A percentile compares a stretch with the other conserved stretches of the same genome.
phyloP scores from a whole-genome alignment of 2,113 vertebrate genomes.

The Datnioides undecimradiatus region DNA sequence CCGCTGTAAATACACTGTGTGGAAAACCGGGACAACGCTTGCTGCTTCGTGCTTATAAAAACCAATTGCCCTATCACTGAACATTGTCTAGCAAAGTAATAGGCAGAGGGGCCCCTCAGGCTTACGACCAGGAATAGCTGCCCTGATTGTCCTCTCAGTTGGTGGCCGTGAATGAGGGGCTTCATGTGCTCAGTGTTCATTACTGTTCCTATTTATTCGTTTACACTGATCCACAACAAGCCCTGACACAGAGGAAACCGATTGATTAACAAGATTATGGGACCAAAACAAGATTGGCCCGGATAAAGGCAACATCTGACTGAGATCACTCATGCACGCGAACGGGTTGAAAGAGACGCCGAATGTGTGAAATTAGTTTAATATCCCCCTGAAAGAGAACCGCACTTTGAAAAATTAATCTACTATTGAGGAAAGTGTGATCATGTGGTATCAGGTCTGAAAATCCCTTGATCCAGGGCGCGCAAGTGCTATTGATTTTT shows the following conservation, averaged over 20 bases:
- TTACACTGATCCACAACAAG: conserved; percentile 23
- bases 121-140: conserved; percentile 63
- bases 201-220: conserved; percentile 33
- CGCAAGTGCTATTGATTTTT: conserved; percentile 39
- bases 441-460: conserved; percentile 34
- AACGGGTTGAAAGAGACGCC: conserved; percentile 22
- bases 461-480: conserved; percentile 32
- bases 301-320: conserved; percentile 44
- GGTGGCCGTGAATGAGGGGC: conserved; percentile 43
- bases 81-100: conserved; percentile 53
- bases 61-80: conserved; percentile 32
- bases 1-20: conserved; percentile 35
- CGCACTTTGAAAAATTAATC: conserved; percentile 53
- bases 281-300: conserved; percentile 59
- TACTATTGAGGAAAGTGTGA: conserved; percentile 32
- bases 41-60: conserved; percentile 39
- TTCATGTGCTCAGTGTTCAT: conserved; percentile 43
- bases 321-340: conserved; percentile 30
- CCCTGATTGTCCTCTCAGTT: conserved; percentile 64
- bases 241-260: conserved; percentile 18
- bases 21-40: conserved; percentile 31
- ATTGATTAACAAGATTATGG: conserved; percentile 66
- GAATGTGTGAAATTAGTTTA: conserved; percentile 25
- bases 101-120: conserved; percentile 48
- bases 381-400: conserved; percentile 32